Percentiles rank a stretch among this genome's conserved stretches.
phyloP scores from a whole-genome alignment of 2,797 vertebrate species.

The Ataeniobius toweri region DNA sequence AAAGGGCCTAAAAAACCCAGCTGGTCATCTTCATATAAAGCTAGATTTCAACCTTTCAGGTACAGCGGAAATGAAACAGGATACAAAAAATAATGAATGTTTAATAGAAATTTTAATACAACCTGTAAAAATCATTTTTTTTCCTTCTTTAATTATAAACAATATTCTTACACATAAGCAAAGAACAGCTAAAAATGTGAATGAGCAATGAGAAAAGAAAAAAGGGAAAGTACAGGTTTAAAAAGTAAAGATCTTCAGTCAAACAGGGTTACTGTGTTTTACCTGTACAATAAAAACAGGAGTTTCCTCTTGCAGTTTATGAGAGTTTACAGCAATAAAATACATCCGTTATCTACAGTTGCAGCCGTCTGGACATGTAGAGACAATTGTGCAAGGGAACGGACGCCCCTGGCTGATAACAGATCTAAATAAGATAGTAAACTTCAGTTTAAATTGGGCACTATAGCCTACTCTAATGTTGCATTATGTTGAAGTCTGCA shows the following conservation, averaged over 20 bases:
- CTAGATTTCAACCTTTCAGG: not conserved
- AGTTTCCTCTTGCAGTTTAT: not conserved
- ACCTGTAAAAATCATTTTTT: slow-evolving; percentile 17
- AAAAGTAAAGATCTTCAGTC: slow-evolving; percentile 19
- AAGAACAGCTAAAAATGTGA: slow-evolving; percentile 20
- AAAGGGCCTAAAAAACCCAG: not conserved
- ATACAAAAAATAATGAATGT: slow-evolving; percentile 23
- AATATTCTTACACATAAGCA: slow-evolving; percentile 1
- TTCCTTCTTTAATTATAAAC: slow-evolving; percentile 40
- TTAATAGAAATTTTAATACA: slow-evolving; percentile 57
- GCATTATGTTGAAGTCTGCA: not conserved
- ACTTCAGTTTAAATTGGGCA: not conserved
- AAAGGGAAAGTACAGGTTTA: slow-evolving; percentile 7
- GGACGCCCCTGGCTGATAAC: not conserved
- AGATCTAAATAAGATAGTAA: not conserved
- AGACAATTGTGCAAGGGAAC: not conserved
- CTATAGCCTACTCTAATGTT: not conserved
- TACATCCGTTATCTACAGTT: not conserved
- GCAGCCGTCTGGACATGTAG: not conserved
- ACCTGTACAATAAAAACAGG: slow-evolving; percentile 6
- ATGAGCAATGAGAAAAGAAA: slow-evolving; percentile 35
- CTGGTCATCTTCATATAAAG: not conserved
- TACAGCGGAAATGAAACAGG: not conserved
- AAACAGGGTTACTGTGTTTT: not conserved
- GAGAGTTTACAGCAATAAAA: slow-evolving; percentile 7